Base-by-base conservation (phyloP, 37 sponge, comb jelly and placozoan species). In the Dysidea cf. avara region DNA sequence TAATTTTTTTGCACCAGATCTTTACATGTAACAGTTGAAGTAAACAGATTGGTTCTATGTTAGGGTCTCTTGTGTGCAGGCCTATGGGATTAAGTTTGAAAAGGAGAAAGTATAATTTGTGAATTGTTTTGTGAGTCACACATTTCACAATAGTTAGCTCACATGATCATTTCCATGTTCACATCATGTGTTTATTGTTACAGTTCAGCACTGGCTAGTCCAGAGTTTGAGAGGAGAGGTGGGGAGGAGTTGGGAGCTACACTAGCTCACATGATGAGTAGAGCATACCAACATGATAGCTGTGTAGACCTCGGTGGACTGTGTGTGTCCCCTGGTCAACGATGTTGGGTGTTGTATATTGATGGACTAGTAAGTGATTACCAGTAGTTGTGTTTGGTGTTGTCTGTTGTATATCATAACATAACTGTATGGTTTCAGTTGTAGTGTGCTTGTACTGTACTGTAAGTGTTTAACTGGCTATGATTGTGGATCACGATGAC, bases 331-430 rank as follows among this genome's bases (percentile, higher is more conserved):
- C 76, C 87, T 5, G 92, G 84, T 20, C 74, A 86, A 39, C 89
- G 87, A 32, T 86, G 87, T 66, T 91, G 92, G 92, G 32, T 82
- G 2, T 72, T 88, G 21, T 80, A 88, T 53, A 73, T 92, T 24
- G 89, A 92, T 66, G 89, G 71, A 20, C 49, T 88, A 81, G 93
- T 92, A 76, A 68, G 77, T 51, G 39, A 51, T 29, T 11, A 29
- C 31, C 11, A n/a, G 55, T 74, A 26, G 35, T 2, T 28, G 18
- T 63, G 26, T 48, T 56, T 69, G 38, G 53, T 36, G 40, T 11
- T 13, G 17, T 22, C 9, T 33, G 28, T 18, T 7, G 26, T 18
- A 25, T 6, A 3, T 13, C 51, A n/a, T 3, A 22, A 4, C 33
- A 17, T 28, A 21, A 65, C 11, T 9, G 49, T 32, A 71, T 29